A percentile compares a stretch with the other conserved stretches of the same genome.
phyloP scores from a whole-genome alignment of 2,888 invertebrate genomes.

The Noctuana brunneofusca region DNA sequence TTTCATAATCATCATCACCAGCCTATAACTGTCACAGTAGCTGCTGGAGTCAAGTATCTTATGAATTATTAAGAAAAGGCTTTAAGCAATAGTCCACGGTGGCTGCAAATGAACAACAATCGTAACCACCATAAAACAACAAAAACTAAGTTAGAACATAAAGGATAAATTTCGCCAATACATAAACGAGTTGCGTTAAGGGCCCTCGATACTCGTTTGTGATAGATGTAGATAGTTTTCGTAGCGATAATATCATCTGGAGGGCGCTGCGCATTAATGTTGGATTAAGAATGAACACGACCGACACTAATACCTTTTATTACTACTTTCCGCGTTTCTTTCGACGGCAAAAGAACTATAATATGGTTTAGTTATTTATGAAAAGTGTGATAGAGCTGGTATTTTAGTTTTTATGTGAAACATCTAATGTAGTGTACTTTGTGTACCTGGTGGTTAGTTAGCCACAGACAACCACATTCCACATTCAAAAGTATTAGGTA shows the following conservation, averaged over 20 bases:
- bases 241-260: slow-evolving; percentile 10
- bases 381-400: not conserved
- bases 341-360: not conserved
- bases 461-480: too few relatives aligned
- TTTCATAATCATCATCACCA: too few relatives aligned
- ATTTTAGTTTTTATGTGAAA: too few relatives aligned
- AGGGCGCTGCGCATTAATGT: slow-evolving; percentile 13
- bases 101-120: not conserved
- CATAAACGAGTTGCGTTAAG: not conserved
- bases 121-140: not conserved
- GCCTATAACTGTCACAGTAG: too few relatives aligned
- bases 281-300: slow-evolving; percentile 1
- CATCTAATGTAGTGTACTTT: too few relatives aligned
- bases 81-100: too few relatives aligned
- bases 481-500: too few relatives aligned
- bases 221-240: slow-evolving; percentile 13
- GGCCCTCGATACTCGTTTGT: not conserved
- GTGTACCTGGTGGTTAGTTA: too few relatives aligned
- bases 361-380: not conserved
- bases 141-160: not conserved
- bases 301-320: slow-evolving; percentile 10
- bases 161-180: not conserved
- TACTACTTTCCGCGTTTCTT: not conserved
- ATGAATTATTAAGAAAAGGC: too few relatives aligned
- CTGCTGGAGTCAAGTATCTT: too few relatives aligned